Base-by-base conservation (phyloP, 2,888 invertebrate species). In the Acanthosepion lycidas region DNA sequence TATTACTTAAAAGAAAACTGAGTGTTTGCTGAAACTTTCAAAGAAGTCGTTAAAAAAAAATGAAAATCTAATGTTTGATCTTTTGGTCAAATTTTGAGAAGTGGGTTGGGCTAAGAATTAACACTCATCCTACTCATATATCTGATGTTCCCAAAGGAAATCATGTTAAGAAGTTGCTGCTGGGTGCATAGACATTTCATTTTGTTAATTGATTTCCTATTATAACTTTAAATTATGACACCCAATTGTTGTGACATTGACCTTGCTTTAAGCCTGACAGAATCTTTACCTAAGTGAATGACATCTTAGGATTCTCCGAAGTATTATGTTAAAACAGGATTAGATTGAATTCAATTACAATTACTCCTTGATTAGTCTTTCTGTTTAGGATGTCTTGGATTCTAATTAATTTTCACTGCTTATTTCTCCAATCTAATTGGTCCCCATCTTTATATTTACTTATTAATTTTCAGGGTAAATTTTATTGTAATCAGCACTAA, bases 261-360 rank as follows among this genome's bases (percentile, higher is more conserved):
- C 78, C 78, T 78, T 78, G 78, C 33, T 78, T n/a, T 78, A 33
- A 78, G n/a, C n/a, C 78, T n/a, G 15, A 9, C 78, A 78, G 78
- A 33, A 78, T 33, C 78, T 33, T 78, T n/a, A 78, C n/a, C 78
- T 78, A 5, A 78, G 78, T 78, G 78, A 9, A 23, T 78, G 78
- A 28, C 28, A n/a, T 78, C 78, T 78, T 78, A 33, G 78, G n/a
- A 78, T 78, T 78, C 78, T n/a, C 78, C 33, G 42, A 78, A 78
- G 78, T 12, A 78, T 78, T 78, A 78, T 78, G 33, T 78, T n/a
- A 8, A 78, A 78, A 78, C 78, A 33, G 78, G 78, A 78, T 78
- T 78, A 78, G n/a, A 78, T 78, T 78, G 78, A 33, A 78, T 78
- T 78, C n/a, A 78, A 78, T 78, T 78, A 33, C n/a, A 78, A 78